These are phyloP conservation scores for Ormyrus labotus DNA, from an alignment of 2,888 invertebrate genomes.

Conservation along the genomic window DNA sequence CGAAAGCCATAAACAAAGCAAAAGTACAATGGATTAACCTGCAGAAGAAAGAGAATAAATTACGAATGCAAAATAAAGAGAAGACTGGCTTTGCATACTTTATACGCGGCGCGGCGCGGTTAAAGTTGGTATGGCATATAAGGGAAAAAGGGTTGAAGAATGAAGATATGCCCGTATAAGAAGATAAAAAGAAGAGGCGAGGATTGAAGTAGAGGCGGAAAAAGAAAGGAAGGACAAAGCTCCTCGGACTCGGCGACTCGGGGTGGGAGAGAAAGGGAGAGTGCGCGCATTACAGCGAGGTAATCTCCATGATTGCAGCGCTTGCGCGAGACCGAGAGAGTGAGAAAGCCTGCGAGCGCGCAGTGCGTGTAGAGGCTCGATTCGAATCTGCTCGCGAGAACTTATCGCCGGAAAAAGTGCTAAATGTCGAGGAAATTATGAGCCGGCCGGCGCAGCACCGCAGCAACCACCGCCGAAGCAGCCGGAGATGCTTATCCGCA, in stretches of 20 bases:
- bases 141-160: conserved; percentile 19
- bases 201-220: conserved; percentile 17
- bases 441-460: conserved; percentile 45
- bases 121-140: background rate
- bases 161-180: conserved; percentile 19
- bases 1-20: background rate
- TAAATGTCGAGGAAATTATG: conserved; percentile 66
- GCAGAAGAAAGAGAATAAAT: conserved; percentile 11
- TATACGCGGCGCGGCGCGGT: too few species aligned
- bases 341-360: background rate
- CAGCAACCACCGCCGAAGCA: background rate
- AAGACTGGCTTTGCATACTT: conserved; percentile 14
- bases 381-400: conserved; percentile 49
- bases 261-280: background rate
- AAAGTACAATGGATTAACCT: background rate
- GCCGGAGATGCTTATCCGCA: conserved; percentile 59
- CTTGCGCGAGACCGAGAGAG: conserved; percentile 34
- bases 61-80: conserved; percentile 8
- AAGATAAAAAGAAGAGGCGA: conserved; percentile 6
- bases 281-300: conserved; percentile 58
- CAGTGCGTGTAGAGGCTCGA: conserved; percentile 54
- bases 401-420: conserved; percentile 59
- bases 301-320: conserved; percentile 65
- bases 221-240: background rate
- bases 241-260: background rate